Evolutionary conservation across 2,113 vertebrate genomes (phyloP).

Genomic region (Bos indicus): DNA sequence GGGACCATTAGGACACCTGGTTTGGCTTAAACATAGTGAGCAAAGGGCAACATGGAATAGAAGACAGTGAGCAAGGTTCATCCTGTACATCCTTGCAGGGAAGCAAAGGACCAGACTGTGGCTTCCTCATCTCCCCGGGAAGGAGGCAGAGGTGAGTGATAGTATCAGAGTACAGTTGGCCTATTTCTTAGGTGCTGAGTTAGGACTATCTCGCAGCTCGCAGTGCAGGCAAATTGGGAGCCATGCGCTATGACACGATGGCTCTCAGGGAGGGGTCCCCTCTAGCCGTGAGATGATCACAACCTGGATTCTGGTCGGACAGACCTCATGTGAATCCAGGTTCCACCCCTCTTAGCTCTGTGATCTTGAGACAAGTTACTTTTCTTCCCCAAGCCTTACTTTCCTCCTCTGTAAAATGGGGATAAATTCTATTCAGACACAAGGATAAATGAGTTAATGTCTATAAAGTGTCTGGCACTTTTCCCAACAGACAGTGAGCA

Average conservation of each 20-base stretch:
- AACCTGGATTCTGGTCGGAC: not conserved
- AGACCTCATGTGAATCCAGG: not conserved
- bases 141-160: not conserved
- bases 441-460: not conserved
- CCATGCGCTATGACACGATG: rapidly evolving
- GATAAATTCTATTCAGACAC: not conserved
- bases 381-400: not conserved
- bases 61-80: not conserved
- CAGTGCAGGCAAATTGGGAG: not conserved
- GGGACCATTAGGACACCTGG: not conserved
- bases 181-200: not conserved
- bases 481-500: not conserved
- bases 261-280: not conserved
- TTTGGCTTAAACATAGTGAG: not conserved
- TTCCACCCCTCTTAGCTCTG: not conserved
- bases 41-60: not conserved
- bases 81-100: not conserved
- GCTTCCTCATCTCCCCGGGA: too few relatives aligned
- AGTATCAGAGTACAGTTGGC: not conserved
- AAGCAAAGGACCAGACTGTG: not conserved
- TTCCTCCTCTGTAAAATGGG: not conserved
- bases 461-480: not conserved
- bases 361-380: not conserved
- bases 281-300: rapidly evolving
- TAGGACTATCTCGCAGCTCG: not conserved